Evolutionary conservation across 2,797 vertebrate genomes (phyloP), one percentile per base, ranked within the genome.

Genomic region (Aratinga solstitialis): DNA sequence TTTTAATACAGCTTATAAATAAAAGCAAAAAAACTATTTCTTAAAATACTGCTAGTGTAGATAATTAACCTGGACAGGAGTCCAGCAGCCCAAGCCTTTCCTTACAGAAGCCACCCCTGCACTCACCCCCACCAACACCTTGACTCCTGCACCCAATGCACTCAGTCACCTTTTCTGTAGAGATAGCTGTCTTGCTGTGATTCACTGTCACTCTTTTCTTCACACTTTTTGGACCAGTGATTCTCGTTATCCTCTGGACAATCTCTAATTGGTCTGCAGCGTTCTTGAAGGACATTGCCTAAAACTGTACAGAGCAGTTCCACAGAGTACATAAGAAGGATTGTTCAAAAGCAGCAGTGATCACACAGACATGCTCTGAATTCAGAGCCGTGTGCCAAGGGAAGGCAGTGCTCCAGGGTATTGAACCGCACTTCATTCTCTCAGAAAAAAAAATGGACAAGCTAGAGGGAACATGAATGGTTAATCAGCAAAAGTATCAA

Each of bases 41-140:
- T 79, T 82, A 56, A 92, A 76, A 63, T 74, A 36, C 20, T 82
- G 11, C 20, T 73, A n/a, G 4, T 18, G 8, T 17, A 59, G n/a
- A 47, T 58, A 63, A 74, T 51, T 77, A 65, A 81, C 5, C 14
- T 68, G 16, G 11, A 19, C 50, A 53, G 48, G 12, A 45, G 32
- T 42, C 34, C 61, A 36, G 14, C 29, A 72, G 27, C 29, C 20
- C 29, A 58, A 58, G 22, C 23, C 17, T 63, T 9, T 91, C n/a
- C 22, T 78, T 23, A 67, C 11, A 27, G 34, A 84, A 32, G 3
- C 6, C 16, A 42, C 16, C 21, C 21, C 17, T 71, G 27, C 18
- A 38, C 18, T 75, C 2, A 0, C 4, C 4, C 7, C 5, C 18
- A 24, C n/a, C 63, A 73, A 0, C 38, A n/a, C 23, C 15, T 45